Base-by-base conservation (phyloP, 30 jellyfish, hydroid and myxozoan species). In the Euphysa ruthae region DNA sequence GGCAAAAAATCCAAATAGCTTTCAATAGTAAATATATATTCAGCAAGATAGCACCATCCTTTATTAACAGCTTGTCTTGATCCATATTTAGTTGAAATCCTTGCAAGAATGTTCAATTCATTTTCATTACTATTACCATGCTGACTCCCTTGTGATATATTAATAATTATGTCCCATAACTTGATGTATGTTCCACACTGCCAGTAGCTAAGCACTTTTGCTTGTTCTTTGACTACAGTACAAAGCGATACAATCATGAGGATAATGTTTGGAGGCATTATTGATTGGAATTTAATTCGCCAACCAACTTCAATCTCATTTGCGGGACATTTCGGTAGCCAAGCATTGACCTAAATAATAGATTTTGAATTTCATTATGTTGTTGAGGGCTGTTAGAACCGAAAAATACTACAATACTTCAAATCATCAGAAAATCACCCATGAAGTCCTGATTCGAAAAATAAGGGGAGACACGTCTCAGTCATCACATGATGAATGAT, bases 241-340 rank as follows among this genome's bases (percentile, higher is more conserved):
- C 93, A 74, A 4, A 95, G 82, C 24, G 98, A 90, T 28, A 90
- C 75, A 28, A 90, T 71, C 4, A 78, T 62, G 55, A 90, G 64
- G 60, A 90, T 75, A 33, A 81, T 71, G 23, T 84, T 73, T 10
- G 93, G 95, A n/a, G 94, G 93, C 1, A 71, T 57, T 1, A 81
- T 77, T 29, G 75, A 63, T 71, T 65, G 77, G 75, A 90, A 90
- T 16, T 85, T 92, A 42, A 71, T 81, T 5, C 78, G 65, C 98
- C 98, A 90, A 3, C 98, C 98, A 34, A 90, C 79, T 76, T 90
- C 93, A 10, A 90, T 75, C 18, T 90, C 95, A 0, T 95, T 80
- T 3, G 61, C 74, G 6, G 98, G 98, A 77, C 98, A 90, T 1
- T 72, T 90, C n/a, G 98, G 92, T 28, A 90, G 80, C 98, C 98